Evolutionary conservation across 2,113 vertebrate genomes (phyloP), one percentile per base, ranked within the genome.

Genomic region (Falco punctatus): DNA sequence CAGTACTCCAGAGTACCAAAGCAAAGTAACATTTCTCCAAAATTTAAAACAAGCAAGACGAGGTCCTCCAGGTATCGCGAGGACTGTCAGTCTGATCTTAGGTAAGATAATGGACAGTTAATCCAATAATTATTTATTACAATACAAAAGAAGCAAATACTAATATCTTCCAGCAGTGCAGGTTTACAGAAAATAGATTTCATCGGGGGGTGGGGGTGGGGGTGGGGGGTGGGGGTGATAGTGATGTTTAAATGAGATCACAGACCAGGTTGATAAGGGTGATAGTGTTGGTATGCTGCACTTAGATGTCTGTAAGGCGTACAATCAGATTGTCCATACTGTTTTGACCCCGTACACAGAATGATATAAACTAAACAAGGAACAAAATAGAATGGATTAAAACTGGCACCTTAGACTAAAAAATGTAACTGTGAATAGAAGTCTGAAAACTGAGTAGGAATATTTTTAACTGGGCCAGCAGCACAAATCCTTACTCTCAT

Each of bases 341-440:
- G 78, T 42, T 95, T 86, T 90, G 78, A 85, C 66, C 77, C 14
- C 14, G 54, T 73, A 90, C 62, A 81, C 82, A 94, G 40, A 73
- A 77, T 70, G 49, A 80, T 82, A 91, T 30, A 82, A 94, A 85
- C 58, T 85, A 89, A 94, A 82, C 44, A 82, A 87, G 52, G 87
- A 78, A 85, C 52, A 79, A 69, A 95, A 85, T 85, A 85, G 89
- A 95, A 90, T 81, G 73, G 70, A 95, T 96, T 96, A 82, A 79
- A 95, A 72, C 66, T 80, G 74, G 73, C 84, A 87, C 30, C 44
- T 88, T n/a, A 85, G 20, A 33, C 77, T 91, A 57, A 72, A 87
- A 96, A 96, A 78, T 57, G 33, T 82, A 93, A 81, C 87, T 77
- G 78, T 75, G 64, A 90, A 65, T 38, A 80, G 59, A 92, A 82